Evolutionary conservation across 2,797 vertebrate species (phyloP), one percentile per base, ranked within the genome.

Genomic region (Parotocinclus haroldoi): DNA sequence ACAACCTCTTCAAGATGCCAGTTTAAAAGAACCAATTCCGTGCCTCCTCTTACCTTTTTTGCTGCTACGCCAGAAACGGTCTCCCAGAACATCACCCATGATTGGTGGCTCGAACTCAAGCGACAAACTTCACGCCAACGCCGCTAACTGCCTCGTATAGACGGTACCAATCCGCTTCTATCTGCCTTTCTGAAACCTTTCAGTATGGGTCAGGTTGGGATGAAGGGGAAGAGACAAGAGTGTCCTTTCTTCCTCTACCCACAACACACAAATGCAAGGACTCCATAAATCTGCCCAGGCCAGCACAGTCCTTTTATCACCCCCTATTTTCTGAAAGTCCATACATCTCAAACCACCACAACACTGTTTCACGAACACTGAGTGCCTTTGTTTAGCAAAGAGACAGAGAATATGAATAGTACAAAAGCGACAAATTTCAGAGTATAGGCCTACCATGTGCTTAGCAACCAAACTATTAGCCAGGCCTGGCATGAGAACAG

Each of bases 61-160:
- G 3, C 80, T 85, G 75, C 89, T 89, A 50, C 87, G 85, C 91
- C 91, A 92, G 80, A 91, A 92, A 4, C 89, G 88, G 76, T 92
- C 90, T 56, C 91, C 90, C 37, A 92, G 78, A 7, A 76, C 73
- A 82, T 91, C 91, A 9, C 86, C 88, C 54, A 66, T 63, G 73
- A 75, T 80, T 50, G 46, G 58, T 65, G 19, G 45, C 36, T 54
- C 52, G 71, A 59, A 60, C 64, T 69, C 27, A 62, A 49, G 5
- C 12, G 19, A 10, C 36, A 18, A 49, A 44, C 14, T 54, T 44
- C 56, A 67, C 71, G 55, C 14, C 45, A 60, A 73, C 66, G 36
- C 63, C 68, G 64, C 10, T 39, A 67, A 56, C 51, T 73, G 63
- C 54, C 42, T 58, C 68, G 52, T 50, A 60, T 55, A 70, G 69